Base-by-base conservation (phyloP, 2,888 invertebrate genomes). In the Torymus auratus region DNA sequence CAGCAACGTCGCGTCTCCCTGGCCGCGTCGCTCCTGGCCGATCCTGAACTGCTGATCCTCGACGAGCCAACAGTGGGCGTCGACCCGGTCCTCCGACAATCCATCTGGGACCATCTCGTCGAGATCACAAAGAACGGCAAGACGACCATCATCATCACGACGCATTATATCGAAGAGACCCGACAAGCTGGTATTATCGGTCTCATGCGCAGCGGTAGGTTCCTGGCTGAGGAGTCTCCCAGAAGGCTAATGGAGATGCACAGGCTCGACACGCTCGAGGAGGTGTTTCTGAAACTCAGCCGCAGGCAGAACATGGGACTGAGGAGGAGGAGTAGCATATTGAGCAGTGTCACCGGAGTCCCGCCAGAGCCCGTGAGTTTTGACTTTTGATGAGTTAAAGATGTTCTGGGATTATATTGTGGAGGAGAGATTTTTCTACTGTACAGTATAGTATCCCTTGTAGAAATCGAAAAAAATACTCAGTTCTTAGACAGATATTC, bases 41-140 rank as follows among this genome's bases (percentile, higher is more conserved):
- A 96, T 82, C 98, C 98, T 0, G 97, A 97, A 88, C 92, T 98
- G 52, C 91, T 98, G 81, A 98, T 98, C 86, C 92, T 98, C 78
- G 98, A 98, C 88, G 98, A 98, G 88, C 98, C 98, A 0, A 98
- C 98, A 0, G 98, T 97, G 15, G 98, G 98, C 55, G 96, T 98
- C 1, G 98, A 98, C 91, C 98, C 98, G 0, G 93, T 98, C 55
- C 91, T 98, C 13, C 92, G 97, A 82, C 95, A 96, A 89, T 95
- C 94, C 86, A 96, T 96, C 85, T 96, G 96, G 96, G 95, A 96
- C 89, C 95, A 96, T 91, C 91, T 96, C 81, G 95, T 96, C 55
- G 94, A 95, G 50, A 94, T 96, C 58, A 95, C 95, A 0, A 95
- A 94, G 88, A 94, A 93, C 83, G 95, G 95, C 14, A 93, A 93